Conservation (phyloP, 1,140 invertebrate species). For the Antheraea mylitta region DNA sequence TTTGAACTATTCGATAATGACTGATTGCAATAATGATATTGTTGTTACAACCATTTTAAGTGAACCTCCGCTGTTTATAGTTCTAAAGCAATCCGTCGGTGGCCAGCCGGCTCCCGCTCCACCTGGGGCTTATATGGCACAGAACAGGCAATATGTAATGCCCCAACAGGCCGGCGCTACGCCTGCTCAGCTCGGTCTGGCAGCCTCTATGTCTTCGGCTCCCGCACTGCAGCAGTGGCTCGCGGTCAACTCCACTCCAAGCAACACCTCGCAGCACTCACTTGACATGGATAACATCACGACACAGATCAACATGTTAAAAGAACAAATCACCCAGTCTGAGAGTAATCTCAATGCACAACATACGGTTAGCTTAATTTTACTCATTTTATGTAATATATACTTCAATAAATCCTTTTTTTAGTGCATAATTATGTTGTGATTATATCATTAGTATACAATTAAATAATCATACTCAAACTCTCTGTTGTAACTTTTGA, state of each 20-base stretch:
- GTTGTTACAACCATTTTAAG: constrained; percentile 70
- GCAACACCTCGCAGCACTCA: constrained; percentile 44
- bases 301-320: constrained; percentile 88
- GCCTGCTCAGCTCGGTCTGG: constrained; percentile 60
- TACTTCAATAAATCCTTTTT: too few species aligned
- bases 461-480: too few species aligned
- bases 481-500: too few species aligned
- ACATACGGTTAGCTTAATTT: constrained; percentile 83
- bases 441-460: too few species aligned
- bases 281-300: constrained; percentile 77
- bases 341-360: constrained; percentile 96
- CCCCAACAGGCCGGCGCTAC: constrained; percentile 74
- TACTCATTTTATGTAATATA: background rate
- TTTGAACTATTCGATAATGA: constrained; percentile 60
- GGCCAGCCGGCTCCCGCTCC: constrained; percentile 69
- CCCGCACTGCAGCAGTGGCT: constrained; percentile 73
- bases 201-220: constrained; percentile 58
- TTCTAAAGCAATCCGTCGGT: constrained; percentile 78
- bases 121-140: constrained; percentile 74
- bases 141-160: constrained; percentile 78
- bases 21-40: constrained; percentile 47
- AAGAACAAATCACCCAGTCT: constrained; percentile 96
- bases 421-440: too few species aligned
- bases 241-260: constrained; percentile 57
- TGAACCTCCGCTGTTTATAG: constrained; percentile 78